Evolutionary conservation across 2,797 vertebrate species (phyloP), one percentile per base, ranked within the genome.

Genomic region (Cossypha niveicapilla): DNA sequence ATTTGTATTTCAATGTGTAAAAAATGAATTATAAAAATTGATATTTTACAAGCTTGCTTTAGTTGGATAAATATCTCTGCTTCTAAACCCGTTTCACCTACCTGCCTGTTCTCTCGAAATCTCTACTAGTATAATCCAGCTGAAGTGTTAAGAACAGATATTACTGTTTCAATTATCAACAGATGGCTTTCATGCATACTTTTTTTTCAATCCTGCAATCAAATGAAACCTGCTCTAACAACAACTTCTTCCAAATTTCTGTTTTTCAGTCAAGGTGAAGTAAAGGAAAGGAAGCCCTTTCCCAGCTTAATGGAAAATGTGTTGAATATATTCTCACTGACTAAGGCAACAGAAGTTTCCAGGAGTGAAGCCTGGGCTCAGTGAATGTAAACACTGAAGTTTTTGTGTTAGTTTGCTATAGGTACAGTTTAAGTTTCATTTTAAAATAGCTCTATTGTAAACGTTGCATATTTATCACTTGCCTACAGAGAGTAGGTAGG

Each of bases 401-500:
- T 83, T 75, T 28, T 51, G 67, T 42, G 41, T 44, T 42, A 61
- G 22, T 11, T 54, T 45, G 45, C 45, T 70, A 44, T 11, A 90
- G 79, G 76, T 72, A 72, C 54, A 14, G 1, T 87, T 89, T 78
- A 91, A 67, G 45, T 74, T 82, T 45, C 53, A 54, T 81, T 95
- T 92, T 57, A 77, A 95, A 94, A 73, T 71, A 91, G 63, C 37
- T 63, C 84, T 67, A 63, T 94, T 90, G 84, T 94, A 94, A 92
- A 78, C 2, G 11, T 73, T 88, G 68, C 92, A 84, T 87, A 88
- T 89, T 90, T 95, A 95, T 92, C 80, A 88, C 72, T 92, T 95
- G 91, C 86, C 95, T 95, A 95, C 89, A 74, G 95, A 79, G 91
- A 95, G 35, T 41, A 96, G 94, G 97, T 94, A 90, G 96, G 95